phyloP scores from a whole-genome alignment of 2,797 vertebrate genomes.

The Enteromius thamalakanensis region DNA sequence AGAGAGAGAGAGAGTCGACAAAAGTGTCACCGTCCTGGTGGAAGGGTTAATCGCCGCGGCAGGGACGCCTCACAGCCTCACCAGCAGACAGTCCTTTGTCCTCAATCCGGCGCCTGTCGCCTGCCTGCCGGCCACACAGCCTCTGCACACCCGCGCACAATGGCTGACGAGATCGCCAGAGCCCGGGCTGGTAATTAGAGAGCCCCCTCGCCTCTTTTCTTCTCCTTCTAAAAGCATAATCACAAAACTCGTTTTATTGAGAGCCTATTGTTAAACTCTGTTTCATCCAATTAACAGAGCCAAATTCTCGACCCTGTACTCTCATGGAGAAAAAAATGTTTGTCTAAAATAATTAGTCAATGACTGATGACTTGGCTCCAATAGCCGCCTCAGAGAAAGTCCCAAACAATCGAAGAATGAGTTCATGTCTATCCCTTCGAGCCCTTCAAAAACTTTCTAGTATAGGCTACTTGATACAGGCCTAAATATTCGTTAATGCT shows the following conservation, averaged over 20 bases:
- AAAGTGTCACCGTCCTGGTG: conserved; percentile 46
- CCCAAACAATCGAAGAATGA: conserved; percentile 30
- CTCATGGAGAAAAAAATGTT: conserved; percentile 52
- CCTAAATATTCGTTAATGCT: background rate
- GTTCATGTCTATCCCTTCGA: background rate
- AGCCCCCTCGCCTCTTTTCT: conserved; percentile 31
- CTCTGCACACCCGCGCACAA: conserved; percentile 54
- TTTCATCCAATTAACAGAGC: conserved; percentile 64
- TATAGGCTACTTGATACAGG: no score
- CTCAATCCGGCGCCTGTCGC: conserved; percentile 65
- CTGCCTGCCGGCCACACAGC: conserved; percentile 51
- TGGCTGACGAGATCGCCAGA: conserved; percentile 47
- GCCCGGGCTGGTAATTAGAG: conserved; percentile 58
- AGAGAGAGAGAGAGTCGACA: conserved; percentile 28
- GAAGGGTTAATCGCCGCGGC: conserved; percentile 61
- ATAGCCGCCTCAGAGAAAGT: conserved; percentile 2
- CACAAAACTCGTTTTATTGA: conserved; percentile 56
- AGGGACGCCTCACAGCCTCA: conserved; percentile 58
- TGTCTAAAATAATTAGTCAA: conserved; percentile 61
- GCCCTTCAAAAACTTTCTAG: background rate
- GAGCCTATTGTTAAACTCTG: conserved; percentile 58
- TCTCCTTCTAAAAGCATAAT: conserved; percentile 39
- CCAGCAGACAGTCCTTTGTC: conserved; percentile 66
- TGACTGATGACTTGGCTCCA: conserved; percentile 53
- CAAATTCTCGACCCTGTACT: conserved; percentile 52